Evolutionary conservation across 2,113 vertebrate species (phyloP), one percentile per base, ranked within the genome.

Genomic region (Tychaedon coryphoeus): DNA sequence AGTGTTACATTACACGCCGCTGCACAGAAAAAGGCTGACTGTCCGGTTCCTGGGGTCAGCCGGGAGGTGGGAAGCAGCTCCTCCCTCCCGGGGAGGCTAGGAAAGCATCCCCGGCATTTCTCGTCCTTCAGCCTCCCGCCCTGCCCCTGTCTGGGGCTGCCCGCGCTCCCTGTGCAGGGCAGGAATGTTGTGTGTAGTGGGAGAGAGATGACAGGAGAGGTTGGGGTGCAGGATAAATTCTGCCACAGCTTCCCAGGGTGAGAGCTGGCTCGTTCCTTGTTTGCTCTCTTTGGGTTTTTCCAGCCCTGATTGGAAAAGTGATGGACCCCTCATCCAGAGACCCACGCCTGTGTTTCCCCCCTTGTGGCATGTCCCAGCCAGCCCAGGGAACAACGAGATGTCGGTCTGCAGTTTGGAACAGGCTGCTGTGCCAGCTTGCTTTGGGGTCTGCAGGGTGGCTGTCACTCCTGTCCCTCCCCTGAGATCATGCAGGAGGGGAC

Each of bases 101-200:
- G 93, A 92, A 96, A 69, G 78, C 92, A 96, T 96, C 78, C 45
- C 57, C 2, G 92, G 93, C 78, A 96, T 96, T 96, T 94, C 88
- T 94, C 1, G 2, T 79, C 74, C 54, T 75, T 92, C 60, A 81
- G 71, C 77, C 51, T 92, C 65, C 54, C 0, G 10, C 76, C 76
- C 69, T 86, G 58, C 38, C 72, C 28, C 45, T 88, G 34, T 33
- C 58, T 48, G 58, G 11, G n/a, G 40, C 69, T 86, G 71, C 38
- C 40, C 0, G 0, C 0, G 0, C n/a, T 81, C 19, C n/a, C 42
- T 3, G 2, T 71, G 18, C 2, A 1, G 66, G 19, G 60, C 70
- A 58, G 61, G 66, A 93, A 64, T 16, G 1, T 33, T 77, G 76
- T 62, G 65, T 58, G 43, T 26, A 50, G 7, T 3, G 5, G 40